phyloP scores from a whole-genome alignment of 1,140 invertebrate species.

The Doryteuthis pealeii region DNA sequence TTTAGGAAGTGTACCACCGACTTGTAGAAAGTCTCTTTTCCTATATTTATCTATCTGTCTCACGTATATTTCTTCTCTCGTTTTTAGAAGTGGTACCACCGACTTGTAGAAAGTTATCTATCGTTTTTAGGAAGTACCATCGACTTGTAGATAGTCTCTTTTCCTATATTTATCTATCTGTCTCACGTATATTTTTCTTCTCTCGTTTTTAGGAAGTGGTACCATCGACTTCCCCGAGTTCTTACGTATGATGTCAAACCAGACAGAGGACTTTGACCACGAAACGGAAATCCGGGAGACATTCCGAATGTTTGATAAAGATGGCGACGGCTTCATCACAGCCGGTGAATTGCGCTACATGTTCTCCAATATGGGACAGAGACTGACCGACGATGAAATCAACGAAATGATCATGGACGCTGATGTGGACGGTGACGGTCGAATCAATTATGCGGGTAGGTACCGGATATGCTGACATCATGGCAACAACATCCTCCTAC shows the following conservation, averaged over 20 bases:
- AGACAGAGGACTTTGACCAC: conserved; percentile 99
- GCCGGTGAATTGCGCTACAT: conserved; percentile 63
- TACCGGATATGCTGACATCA: too few relatives aligned
- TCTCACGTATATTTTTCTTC: too few relatives aligned
- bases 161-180: too few relatives aligned
- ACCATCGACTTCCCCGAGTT: conserved; percentile 98
- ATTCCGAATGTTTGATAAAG: conserved; percentile 98
- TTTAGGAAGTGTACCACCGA: too few relatives aligned
- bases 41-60: too few relatives aligned
- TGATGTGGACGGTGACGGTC: conserved; percentile 79
- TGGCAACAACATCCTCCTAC: too few relatives aligned
- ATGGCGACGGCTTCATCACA: conserved; percentile 82
- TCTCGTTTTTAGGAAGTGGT: conserved; percentile 87
- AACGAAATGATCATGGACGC: conserved; percentile 93
- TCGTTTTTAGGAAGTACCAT: too few relatives aligned
- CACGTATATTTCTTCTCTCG: too few relatives aligned
- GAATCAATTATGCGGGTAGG: conserved; percentile 53
- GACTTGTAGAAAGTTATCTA: too few relatives aligned
- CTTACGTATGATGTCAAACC: conserved; percentile 80
- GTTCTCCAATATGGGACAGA: conserved; percentile 91
- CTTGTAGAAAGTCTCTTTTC: too few relatives aligned
- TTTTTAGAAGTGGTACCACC: too few relatives aligned
- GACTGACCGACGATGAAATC: conserved; percentile 85
- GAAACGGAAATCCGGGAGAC: conserved; percentile 95
- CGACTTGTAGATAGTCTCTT: too few relatives aligned